phyloP scores from a whole-genome alignment of 2,888 invertebrate species.

The Troides helena region DNA sequence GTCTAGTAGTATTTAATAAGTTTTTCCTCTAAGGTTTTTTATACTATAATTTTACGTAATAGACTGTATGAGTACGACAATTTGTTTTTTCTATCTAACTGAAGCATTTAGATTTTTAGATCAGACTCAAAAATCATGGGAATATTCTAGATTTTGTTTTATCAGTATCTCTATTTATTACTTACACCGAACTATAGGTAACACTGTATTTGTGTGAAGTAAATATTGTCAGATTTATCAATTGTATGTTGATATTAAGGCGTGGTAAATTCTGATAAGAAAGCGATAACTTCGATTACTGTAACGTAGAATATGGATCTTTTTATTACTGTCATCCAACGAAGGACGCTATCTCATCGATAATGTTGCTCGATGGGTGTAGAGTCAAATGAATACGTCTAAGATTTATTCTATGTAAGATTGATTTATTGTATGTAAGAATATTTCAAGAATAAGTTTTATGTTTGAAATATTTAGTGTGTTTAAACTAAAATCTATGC shows the following conservation, averaged over 20 bases:
- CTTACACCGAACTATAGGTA: background rate
- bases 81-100: too few relatives aligned
- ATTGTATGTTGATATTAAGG: conserved; percentile 27
- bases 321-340: conserved; percentile 15
- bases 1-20: background rate
- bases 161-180: conserved; percentile 11
- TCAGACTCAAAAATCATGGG: background rate
- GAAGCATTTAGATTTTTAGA: too few relatives aligned
- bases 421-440: too few relatives aligned
- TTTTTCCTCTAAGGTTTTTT: background rate
- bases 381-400: background rate
- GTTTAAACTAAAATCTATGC: too few relatives aligned
- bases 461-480: too few relatives aligned
- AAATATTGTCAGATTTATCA: conserved; percentile 28
- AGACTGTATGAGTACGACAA: too few relatives aligned
- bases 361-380: background rate
- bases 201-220: conserved; percentile 4
- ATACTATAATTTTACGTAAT: too few relatives aligned
- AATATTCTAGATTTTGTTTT: conserved; percentile 2
- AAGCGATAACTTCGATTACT: conserved; percentile 32
- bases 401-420: background rate
- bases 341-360: conserved; percentile 8
- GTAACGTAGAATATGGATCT: conserved; percentile 22
- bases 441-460: background rate
- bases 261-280: conserved; percentile 36